Conservation (phyloP, 2,888 invertebrate genomes). For the Euplagia quadripunctaria region DNA sequence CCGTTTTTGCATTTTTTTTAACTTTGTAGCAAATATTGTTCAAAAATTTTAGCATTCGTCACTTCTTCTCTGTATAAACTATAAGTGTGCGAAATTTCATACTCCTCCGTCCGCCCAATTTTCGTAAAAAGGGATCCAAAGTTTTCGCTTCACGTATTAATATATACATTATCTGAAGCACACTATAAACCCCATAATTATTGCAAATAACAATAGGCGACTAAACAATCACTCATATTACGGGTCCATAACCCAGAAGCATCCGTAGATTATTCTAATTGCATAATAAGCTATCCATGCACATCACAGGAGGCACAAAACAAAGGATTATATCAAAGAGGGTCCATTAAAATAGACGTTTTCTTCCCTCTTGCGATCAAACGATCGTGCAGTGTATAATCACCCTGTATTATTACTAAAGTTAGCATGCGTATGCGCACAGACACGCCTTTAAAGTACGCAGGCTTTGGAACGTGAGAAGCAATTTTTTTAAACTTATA, state of each 20-base stretch:
- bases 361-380: conserved; percentile 18
- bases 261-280: conserved; percentile 22
- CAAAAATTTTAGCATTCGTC: too few relatives aligned
- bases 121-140: too few relatives aligned
- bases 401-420: conserved; percentile 17
- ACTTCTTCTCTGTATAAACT: too few relatives aligned
- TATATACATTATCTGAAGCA: too few relatives aligned
- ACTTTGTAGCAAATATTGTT: too few relatives aligned
- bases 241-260: conserved; percentile 9
- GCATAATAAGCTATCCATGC: conserved; percentile 11
- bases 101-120: too few relatives aligned
- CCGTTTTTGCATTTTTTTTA: too few relatives aligned
- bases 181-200: not conserved
- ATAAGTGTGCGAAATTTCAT: too few relatives aligned
- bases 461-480: conserved; percentile 18
- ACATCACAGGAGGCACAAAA: conserved; percentile 10
- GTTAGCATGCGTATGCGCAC: conserved; percentile 15
- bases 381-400: conserved; percentile 19
- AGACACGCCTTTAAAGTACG: conserved; percentile 18
- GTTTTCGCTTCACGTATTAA: too few relatives aligned
- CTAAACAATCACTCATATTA: conserved; percentile 11
- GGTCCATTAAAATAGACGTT: conserved; percentile 19
- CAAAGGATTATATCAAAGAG: conserved; percentile 10
- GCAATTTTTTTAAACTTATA: not conserved
- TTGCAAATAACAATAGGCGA: not conserved